Base-by-base conservation (phyloP, 2,113 vertebrate species). In the Ancistrus triradiatus region DNA sequence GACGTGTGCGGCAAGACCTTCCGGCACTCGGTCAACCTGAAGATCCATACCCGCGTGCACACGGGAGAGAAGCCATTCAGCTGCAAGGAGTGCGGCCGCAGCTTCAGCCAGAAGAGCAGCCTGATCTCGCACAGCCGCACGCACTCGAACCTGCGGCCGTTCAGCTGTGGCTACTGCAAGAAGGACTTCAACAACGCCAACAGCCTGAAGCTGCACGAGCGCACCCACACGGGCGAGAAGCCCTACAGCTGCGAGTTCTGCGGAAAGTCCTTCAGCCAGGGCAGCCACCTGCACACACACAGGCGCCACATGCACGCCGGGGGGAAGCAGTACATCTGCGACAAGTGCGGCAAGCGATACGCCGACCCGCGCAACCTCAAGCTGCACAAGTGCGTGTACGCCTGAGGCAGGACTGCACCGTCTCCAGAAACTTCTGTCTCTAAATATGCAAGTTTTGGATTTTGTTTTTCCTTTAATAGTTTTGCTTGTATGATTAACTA, bases 101-200 rank as follows among this genome's bases (percentile, higher is more conserved):
- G 78, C 3, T 88, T 88, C 76, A 84, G 80, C 78, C 85, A 88
- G 79, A 84, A 84, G 78, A 84, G 85, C 72, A 85, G 85, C 73
- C 80, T 88, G 48, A 81, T 77, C 50, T 74, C 84, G 0, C 86
- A 88, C 50, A 67, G 81, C 0, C 84, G 84, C 69, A 82, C 79
- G 1, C 86, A 88, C 72, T 85, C 85, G 0, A n/a, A 15, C 0
- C 81, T 81, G 55, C 78, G 70, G 21, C 85, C 84, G 0, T 87
- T 83, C 3, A 46, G 18, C 22, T 88, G 86, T 66, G 2, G 10
- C 18, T 55, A 31, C 60, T 88, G 86, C 43, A 74, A 78, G 56
- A 88, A 87, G 74, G 69, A 7, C 38, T 88, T 87, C 74, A 86
- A 85, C 78, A 87, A 85, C 59, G 52, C 74, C 7, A 86, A 86